phyloP scores from a whole-genome alignment of 2,797 vertebrate species.

The Staurois parvus region DNA sequence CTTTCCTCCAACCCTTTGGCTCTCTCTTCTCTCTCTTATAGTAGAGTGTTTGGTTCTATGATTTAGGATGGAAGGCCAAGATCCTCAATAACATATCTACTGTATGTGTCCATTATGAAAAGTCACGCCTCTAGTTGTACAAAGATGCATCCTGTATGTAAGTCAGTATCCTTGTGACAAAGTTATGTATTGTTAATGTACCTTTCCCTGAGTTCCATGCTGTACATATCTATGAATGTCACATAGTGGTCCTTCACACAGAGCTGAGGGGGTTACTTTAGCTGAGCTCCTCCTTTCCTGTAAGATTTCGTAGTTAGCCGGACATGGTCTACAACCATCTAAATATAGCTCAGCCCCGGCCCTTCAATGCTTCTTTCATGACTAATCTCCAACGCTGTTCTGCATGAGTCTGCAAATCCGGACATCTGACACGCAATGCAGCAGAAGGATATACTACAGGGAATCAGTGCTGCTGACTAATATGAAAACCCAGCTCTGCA shows the following conservation, averaged over 20 bases:
- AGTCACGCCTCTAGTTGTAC: no score
- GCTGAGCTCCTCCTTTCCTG: not conserved
- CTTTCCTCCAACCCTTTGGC: no score
- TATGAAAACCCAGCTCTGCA: not conserved
- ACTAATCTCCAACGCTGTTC: conserved; percentile 22
- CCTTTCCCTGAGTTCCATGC: not conserved
- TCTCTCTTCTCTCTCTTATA: no score
- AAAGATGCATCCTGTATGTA: no score
- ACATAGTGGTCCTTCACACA: not conserved
- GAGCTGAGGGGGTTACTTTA: not conserved
- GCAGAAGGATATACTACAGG: not conserved
- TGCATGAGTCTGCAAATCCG: conserved; percentile 43
- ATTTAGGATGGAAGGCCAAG: no score
- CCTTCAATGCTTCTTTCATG: conserved; percentile 11
- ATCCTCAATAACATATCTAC: no score
- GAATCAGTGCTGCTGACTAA: not conserved
- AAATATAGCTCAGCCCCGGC: conserved; percentile 39
- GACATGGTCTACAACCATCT: not conserved
- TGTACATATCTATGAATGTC: not conserved
- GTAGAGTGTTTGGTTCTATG: no score
- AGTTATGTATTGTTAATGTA: no score
- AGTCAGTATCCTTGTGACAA: no score
- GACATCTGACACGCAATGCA: conserved; percentile 4
- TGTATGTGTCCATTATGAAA: no score
- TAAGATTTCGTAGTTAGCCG: not conserved